phyloP scores from a whole-genome alignment of 23 tunicate genomes.

The Aplidium turbinatum region DNA sequence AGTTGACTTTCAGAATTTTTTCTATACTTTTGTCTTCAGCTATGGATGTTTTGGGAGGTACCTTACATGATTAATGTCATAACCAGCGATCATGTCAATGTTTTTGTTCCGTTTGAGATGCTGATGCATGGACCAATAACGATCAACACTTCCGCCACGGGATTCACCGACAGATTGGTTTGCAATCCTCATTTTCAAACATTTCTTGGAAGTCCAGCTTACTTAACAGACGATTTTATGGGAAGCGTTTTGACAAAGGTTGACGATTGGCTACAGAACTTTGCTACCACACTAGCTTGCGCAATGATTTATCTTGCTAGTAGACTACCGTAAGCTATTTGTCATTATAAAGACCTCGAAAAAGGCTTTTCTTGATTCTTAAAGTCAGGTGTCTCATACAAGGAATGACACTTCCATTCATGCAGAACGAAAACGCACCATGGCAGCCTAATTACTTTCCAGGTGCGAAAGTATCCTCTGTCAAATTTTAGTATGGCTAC shows the following conservation, averaged over 20 bases:
- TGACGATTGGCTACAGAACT: no score
- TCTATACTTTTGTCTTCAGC: neutral
- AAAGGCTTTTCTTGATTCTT: no score
- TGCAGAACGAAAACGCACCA: no score
- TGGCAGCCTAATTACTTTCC: no score
- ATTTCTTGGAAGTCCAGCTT: constrained; percentile 39
- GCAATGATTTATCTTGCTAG: no score
- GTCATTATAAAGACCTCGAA: no score
- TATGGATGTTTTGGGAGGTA: constrained; percentile 27
- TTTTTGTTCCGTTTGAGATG: constrained; percentile 59
- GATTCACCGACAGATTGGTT: constrained; percentile 7
- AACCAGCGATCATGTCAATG: constrained; percentile 2
- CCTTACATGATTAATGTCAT: constrained; percentile 9
- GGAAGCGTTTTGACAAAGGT: constrained; percentile 26
- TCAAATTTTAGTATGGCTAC: no score
- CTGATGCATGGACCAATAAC: constrained; percentile 66
- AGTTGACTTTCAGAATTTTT: neutral
- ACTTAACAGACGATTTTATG: constrained; percentile 52
- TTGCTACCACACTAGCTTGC: no score
- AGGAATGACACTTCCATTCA: no score
- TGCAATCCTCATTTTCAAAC: constrained; percentile 60
- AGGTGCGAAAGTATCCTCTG: no score
- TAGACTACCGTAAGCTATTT: no score
- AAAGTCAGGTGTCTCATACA: no score
- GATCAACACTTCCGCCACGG: constrained; percentile 13